Evolutionary conservation across 2,888 invertebrate genomes (phyloP), one percentile per base, ranked within the genome.

Genomic region (Platerodrilus igneus): DNA sequence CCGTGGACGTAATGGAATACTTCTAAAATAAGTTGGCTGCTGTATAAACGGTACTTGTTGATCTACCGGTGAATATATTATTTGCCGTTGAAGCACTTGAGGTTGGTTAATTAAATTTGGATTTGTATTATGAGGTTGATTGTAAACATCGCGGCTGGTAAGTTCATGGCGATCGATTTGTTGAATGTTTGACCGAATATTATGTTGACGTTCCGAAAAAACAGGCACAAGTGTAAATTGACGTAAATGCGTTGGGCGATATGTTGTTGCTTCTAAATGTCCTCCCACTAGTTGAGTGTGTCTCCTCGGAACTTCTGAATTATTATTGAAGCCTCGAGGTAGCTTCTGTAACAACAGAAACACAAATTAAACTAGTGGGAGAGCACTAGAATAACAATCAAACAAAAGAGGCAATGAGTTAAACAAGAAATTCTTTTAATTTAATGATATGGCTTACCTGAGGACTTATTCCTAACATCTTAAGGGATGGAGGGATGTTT

Each of bases 391-490:
- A n/a, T n/a, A n/a, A n/a, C n/a, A n/a, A n/a, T n/a, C n/a, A n/a
- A n/a, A n/a, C n/a, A n/a, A n/a, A n/a, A n/a, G n/a, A 23, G 23
- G 11, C 10, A 9, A 11, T 23, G 3, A 13, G 13, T 23, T 23
- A 23, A 13, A 23, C 13, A 13, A 23, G n/a, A 23, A 23, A 4
- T 10, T 22, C 11, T 6, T 3, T 14, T 27, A 4, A 7, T 9
- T 11, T 6, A 27, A 14, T 13, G 5, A 15, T 9, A 15, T 22
- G 11, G 29, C 81, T 74, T 77, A 93, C 93, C 88, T 93, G 92
- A 29, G 92, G 91, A 47, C 90, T 89, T 45, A 92, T 86, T 47
- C 92, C 93, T 28, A 93, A 79, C 91, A 92, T 92, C 73, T 86
- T 87, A 45, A 92, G 78, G 25, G 90, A 90, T 33, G 93, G 93